Evolutionary conservation across 2,888 invertebrate species (phyloP).

Genomic region (Acrobasis repandana): DNA sequence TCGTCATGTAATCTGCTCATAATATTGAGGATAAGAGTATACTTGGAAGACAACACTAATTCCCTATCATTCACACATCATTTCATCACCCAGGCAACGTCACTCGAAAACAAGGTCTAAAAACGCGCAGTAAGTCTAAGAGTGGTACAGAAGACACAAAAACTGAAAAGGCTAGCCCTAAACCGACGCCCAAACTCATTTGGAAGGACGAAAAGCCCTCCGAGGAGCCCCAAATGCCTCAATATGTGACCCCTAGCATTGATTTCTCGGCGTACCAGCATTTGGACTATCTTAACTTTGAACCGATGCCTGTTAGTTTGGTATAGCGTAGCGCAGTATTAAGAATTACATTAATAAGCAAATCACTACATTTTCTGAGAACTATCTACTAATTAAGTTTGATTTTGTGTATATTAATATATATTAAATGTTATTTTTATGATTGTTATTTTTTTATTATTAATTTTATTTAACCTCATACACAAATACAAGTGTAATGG

Average conservation of each 20-base stretch:
- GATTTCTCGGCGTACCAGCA: constrained; percentile 59
- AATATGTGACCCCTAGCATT: constrained; percentile 40
- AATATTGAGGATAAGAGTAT: neutral
- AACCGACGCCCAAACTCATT: constrained; percentile 44
- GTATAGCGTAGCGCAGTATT: constrained; percentile 21
- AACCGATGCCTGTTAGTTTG: constrained; percentile 73
- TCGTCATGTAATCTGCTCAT: neutral
- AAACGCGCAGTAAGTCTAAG: constrained; percentile 55
- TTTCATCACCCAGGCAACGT: constrained; percentile 63
- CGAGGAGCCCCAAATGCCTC: constrained; percentile 39
- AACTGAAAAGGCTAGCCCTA: constrained; percentile 45
- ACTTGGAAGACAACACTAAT: constrained; percentile 2
- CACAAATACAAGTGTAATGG: too few relatives aligned
- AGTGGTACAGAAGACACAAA: constrained; percentile 52
- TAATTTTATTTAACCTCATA: too few relatives aligned
- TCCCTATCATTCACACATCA: constrained; percentile 28
- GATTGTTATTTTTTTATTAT: constrained; percentile 18
- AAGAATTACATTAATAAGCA: constrained; percentile 23
- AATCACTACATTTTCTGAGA: constrained; percentile 16
- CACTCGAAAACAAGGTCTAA: constrained; percentile 64
- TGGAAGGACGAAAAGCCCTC: constrained; percentile 53
- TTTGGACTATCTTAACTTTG: constrained; percentile 68
- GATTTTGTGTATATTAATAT: neutral
- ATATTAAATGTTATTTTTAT: neutral
- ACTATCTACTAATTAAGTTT: neutral